A percentile compares a stretch with the other conserved stretches of the same genome.
phyloP scores from a whole-genome alignment of 2,113 vertebrate genomes.

The Lanius collurio region DNA sequence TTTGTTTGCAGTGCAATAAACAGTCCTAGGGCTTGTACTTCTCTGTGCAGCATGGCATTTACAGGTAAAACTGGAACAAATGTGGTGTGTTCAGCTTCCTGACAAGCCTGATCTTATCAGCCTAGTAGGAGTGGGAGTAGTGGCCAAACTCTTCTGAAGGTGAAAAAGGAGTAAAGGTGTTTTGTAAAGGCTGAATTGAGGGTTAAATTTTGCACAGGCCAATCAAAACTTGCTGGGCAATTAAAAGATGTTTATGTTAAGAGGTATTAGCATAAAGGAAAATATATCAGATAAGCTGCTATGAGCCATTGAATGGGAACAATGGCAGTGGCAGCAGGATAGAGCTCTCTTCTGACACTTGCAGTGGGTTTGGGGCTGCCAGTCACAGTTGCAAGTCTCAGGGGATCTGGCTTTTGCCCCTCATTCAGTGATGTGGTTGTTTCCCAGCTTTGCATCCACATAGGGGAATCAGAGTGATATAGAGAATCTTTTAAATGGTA shows the following conservation, averaged over 20 bases:
- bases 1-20: neutral
- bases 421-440: accelerated
- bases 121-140: neutral
- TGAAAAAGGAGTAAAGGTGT: neutral
- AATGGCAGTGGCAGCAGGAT: accelerated
- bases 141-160: neutral
- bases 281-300: neutral
- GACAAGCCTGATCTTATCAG: neutral
- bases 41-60: neutral
- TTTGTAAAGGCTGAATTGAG: neutral
- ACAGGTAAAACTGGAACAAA: neutral
- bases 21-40: neutral
- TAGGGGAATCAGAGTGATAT: neutral
- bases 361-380: neutral
- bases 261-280: neutral
- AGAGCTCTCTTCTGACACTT: neutral
- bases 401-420: neutral
- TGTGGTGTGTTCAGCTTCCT: neutral
- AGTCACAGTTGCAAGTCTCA: neutral
- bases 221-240: neutral
- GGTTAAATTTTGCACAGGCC: neutral
- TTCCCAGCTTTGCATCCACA: neutral
- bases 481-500: neutral
- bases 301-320: neutral
- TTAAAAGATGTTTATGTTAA: neutral